A percentile compares a stretch with the other conserved stretches of the same genome.
Conservation (phyloP, 2,797 vertebrate genomes). For the Psittacula derbiana region DNA sequence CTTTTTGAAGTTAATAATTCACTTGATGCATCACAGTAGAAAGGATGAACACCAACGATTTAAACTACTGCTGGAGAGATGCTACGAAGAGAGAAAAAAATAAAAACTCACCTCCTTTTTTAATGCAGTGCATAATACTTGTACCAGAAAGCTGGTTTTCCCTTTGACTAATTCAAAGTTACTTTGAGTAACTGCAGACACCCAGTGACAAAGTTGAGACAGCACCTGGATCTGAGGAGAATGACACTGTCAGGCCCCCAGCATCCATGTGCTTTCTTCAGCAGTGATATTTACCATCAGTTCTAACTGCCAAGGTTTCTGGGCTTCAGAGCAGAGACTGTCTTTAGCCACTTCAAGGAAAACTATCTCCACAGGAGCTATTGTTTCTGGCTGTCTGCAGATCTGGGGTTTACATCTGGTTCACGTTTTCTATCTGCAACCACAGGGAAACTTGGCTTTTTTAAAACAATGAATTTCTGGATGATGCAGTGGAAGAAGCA, state of each 20-base stretch:
- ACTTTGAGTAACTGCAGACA: background rate
- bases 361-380: background rate
- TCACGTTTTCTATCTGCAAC: background rate
- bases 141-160: background rate
- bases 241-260: background rate
- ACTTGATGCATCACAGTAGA: background rate
- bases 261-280: background rate
- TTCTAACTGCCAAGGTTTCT: background rate
- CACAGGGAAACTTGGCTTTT: background rate
- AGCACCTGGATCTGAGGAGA: background rate
- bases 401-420: conserved; percentile 24
- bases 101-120: background rate
- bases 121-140: rapidly evolving
- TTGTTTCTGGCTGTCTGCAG: conserved; percentile 11
- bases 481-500: conserved; percentile 12
- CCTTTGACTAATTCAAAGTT: background rate
- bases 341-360: background rate
- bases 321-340: background rate
- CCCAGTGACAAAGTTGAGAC: background rate
- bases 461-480: background rate
- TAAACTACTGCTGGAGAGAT: background rate
- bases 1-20: background rate
- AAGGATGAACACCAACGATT: background rate
- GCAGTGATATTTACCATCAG: background rate
- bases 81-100: background rate